phyloP scores from a whole-genome alignment of 1,140 invertebrate genomes.

The Trichonephila inaurata region DNA sequence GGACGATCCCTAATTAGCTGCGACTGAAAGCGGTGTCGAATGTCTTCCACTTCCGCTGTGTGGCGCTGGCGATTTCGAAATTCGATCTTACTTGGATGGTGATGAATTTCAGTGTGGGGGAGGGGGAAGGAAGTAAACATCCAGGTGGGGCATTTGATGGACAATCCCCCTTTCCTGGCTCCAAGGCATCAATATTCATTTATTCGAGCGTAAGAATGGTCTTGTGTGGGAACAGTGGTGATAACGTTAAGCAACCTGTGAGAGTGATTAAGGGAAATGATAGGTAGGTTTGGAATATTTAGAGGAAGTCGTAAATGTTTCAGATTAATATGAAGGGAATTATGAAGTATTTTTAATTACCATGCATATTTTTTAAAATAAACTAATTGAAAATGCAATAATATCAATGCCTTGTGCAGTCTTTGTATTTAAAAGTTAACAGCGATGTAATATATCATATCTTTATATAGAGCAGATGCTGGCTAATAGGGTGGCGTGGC shows the following conservation, averaged over 20 bases:
- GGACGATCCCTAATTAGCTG: slow-evolving; percentile 68
- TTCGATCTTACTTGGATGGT: slow-evolving; percentile 42
- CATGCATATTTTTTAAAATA: too few species aligned
- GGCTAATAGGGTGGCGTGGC: too few species aligned
- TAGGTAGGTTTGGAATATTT: too few species aligned
- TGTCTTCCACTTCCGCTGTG: slow-evolving; percentile 74
- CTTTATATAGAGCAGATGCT: too few species aligned
- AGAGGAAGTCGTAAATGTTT: too few species aligned
- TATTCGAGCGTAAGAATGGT: slow-evolving; percentile 18
- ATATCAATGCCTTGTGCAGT: too few species aligned
- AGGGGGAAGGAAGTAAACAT: slow-evolving; percentile 24
- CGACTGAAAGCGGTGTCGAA: slow-evolving; percentile 64
- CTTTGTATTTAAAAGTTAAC: too few species aligned
- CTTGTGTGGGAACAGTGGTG: slow-evolving; percentile 20
- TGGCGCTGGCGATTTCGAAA: slow-evolving; percentile 69
- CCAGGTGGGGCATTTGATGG: slow-evolving; percentile 37
- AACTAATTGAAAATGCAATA: too few species aligned
- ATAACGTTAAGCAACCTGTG: not conserved
- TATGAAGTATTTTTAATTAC: too few species aligned
- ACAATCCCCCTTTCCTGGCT: not conserved
- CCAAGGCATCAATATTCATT: slow-evolving; percentile 68
- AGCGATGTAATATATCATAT: too few species aligned
- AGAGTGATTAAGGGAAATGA: not conserved
- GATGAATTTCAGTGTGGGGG: slow-evolving; percentile 50
- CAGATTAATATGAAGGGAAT: too few species aligned